phyloP scores from a whole-genome alignment of 1,140 invertebrate species.

The Oreohelix idahoensis region DNA sequence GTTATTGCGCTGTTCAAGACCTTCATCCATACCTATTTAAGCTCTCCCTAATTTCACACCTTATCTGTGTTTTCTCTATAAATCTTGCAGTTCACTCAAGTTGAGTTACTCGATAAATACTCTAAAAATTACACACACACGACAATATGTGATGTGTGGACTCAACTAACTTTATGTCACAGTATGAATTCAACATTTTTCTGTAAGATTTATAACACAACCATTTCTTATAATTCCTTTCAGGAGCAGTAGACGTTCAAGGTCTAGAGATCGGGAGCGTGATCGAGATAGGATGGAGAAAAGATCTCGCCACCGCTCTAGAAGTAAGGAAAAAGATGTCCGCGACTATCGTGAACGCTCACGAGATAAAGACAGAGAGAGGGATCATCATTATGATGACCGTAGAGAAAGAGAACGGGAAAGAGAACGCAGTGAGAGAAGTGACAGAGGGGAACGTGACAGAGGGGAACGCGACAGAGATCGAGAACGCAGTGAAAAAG shows the following conservation, averaged over 20 bases:
- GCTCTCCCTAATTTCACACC: too few relatives aligned
- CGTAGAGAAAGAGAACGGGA: conserved; percentile 81
- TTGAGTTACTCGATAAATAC: too few relatives aligned
- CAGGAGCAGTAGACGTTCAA: conserved; percentile 71
- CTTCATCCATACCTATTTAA: too few relatives aligned
- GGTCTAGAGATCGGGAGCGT: conserved; percentile 83
- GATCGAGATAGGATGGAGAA: conserved; percentile 74
- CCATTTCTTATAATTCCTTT: background rate
- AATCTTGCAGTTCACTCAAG: too few relatives aligned
- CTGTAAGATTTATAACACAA: too few relatives aligned
- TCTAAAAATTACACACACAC: too few relatives aligned
- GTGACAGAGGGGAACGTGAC: conserved; percentile 67
- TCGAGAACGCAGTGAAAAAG: conserved; percentile 55
- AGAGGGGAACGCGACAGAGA: conserved; percentile 65
- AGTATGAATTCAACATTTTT: too few relatives aligned
- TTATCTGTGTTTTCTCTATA: too few relatives aligned
- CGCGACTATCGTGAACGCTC: conserved; percentile 72
- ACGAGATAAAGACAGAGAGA: conserved; percentile 65
- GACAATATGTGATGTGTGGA: too few relatives aligned
- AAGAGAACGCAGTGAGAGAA: conserved; percentile 74
- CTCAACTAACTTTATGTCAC: too few relatives aligned
- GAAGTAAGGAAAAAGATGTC: conserved; percentile 59
- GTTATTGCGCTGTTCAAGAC: too few relatives aligned
- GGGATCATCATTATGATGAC: conserved; percentile 68
- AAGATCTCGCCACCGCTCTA: conserved; percentile 73